A percentile compares a stretch with the other conserved stretches of the same genome.
These are phyloP conservation scores for Harpalus rubripes DNA, from an alignment of 2,888 invertebrate species.

Conservation along the genomic window DNA sequence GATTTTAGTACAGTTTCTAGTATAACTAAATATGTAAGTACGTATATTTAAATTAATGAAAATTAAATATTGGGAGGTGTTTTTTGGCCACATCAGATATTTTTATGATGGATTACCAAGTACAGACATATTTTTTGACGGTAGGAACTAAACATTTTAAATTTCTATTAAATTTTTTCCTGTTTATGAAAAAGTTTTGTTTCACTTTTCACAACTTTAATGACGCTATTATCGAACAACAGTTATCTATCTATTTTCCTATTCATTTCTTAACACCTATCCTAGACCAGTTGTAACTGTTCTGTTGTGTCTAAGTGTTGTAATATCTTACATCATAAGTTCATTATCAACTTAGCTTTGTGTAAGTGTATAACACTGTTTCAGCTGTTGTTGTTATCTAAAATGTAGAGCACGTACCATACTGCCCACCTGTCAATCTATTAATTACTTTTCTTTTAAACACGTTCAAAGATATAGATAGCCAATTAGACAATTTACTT, in stretches of 20 bases:
- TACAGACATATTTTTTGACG: too few species aligned
- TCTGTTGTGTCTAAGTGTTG: background rate
- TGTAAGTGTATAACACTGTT: background rate
- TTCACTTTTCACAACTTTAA: background rate
- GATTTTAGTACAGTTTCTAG: too few species aligned
- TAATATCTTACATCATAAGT: slow-evolving; percentile 38
- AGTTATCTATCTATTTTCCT: background rate
- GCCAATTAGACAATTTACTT: background rate
- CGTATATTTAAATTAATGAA: too few species aligned
- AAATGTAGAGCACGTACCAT: slow-evolving; percentile 42
- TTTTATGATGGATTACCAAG: too few species aligned
- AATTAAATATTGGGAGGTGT: too few species aligned
- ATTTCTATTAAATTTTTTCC: too few species aligned
- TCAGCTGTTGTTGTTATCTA: background rate
- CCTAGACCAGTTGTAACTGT: background rate
- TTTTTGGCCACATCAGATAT: too few species aligned
- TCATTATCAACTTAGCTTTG: slow-evolving; percentile 38
- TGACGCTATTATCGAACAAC: background rate
- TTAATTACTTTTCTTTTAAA: background rate
- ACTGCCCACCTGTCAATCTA: slow-evolving; percentile 33
- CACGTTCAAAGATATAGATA: too few species aligned
- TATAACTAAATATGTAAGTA: too few species aligned
- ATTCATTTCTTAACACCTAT: background rate
- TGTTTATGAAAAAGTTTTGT: background rate
- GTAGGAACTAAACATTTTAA: too few species aligned